These are phyloP conservation scores for Aphidius colemani DNA, from an alignment of 2,888 invertebrate genomes.

Conservation along the genomic window DNA sequence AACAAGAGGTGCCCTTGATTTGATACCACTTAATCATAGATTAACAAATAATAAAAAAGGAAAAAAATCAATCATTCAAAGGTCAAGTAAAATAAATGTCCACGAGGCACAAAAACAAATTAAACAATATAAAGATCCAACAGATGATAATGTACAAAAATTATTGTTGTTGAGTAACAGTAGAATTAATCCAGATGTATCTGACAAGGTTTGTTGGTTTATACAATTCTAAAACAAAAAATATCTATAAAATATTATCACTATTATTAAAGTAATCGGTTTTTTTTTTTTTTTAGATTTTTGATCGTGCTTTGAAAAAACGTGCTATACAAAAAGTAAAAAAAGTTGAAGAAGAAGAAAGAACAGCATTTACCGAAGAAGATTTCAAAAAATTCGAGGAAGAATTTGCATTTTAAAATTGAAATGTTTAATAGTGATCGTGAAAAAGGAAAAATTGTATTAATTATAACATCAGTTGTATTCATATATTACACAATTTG, in stretches of 20 bases:
- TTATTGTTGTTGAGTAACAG: conserved; percentile 62
- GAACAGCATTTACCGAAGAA: conserved; percentile 73
- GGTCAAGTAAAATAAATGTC: conserved; percentile 44
- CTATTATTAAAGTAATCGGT: no score
- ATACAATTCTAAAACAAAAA: not conserved
- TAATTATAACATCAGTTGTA: conserved; percentile 62
- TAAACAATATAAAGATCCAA: conserved; percentile 46
- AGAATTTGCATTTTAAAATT: conserved; percentile 59
- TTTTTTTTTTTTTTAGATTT: conserved; percentile 59
- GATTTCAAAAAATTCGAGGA: conserved; percentile 71
- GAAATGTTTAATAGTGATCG: conserved; percentile 61
- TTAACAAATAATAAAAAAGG: conserved; percentile 37
- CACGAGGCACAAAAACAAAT: conserved; percentile 46
- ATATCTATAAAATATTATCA: not conserved
- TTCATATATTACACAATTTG: conserved; percentile 69
- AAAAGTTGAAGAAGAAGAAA: conserved; percentile 58
- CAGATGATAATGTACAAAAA: conserved; percentile 62
- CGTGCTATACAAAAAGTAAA: conserved; percentile 61
- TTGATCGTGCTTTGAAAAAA: conserved; percentile 64
- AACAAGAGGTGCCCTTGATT: conserved; percentile 47
- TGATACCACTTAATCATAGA: conserved; percentile 51
- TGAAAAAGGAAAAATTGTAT: conserved; percentile 65
- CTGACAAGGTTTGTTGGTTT: conserved; percentile 60
- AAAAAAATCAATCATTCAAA: conserved; percentile 47
- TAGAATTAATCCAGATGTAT: conserved; percentile 52